Evolutionary conservation across 2,797 vertebrate species (phyloP), one percentile per base, ranked within the genome.

Genomic region (Psittacula echo): DNA sequence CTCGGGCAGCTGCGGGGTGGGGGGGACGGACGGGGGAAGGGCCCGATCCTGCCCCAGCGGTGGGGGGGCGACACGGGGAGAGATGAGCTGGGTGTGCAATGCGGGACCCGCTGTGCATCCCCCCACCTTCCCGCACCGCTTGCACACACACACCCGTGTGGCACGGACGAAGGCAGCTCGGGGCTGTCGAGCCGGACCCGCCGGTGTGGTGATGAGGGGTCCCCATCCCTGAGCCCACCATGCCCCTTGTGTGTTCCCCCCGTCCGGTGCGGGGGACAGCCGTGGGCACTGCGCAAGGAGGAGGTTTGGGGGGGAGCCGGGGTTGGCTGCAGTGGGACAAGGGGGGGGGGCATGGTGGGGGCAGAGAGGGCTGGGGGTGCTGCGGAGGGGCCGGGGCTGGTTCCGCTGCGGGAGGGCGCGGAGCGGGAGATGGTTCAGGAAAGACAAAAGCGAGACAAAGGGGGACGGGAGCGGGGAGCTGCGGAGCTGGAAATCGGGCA

Each of bases 361-460:
- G 3, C 32, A 14, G 7, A 15, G 9, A 5, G 24, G 39, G 19
- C 26, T 5, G 16, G 39, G 67, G 39, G 30, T 2, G 23, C 44
- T 37, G 65, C 21, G 37, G 37, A 9, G 37, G 37, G 37, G 37
- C 4, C 3, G 18, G 37, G 29, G 16, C 13, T 30, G 67, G 10
- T 27, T 22, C 32, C 7, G n/a, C 47, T 26, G 72, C 32, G 13
- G 73, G 42, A 24, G 79, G 75, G 73, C 32, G 74, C 8, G 21
- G 51, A 73, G 81, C 45, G 30, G 16, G 80, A 74, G 85, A 19
- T 21, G 23, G 34, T 53, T 20, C 6, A 41, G 39, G 58, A 58
- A 82, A 93, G 77, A 87, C 92, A 93, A 90, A 90, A 90, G 92
- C 8, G 23, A 90, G 73, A 87, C 88, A 93, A 93, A 90, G 85